Base-by-base conservation (phyloP, 2,113 vertebrate species). In the Syrmaticus mikado region DNA sequence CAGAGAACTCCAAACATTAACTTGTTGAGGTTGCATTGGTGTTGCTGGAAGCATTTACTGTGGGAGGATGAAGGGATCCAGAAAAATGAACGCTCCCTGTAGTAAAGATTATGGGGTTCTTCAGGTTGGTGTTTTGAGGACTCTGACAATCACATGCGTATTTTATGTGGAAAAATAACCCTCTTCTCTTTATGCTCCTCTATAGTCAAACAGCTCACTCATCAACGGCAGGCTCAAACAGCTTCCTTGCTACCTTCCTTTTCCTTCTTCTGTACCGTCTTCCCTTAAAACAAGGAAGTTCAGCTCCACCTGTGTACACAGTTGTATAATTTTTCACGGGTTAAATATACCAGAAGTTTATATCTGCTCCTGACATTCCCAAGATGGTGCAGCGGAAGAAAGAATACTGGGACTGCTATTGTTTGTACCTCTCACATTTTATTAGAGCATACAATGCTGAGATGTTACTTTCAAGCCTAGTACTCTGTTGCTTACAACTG, bases 1-100 rank as follows among this genome's bases (percentile, higher is more conserved):
- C 25, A 11, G 7, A 43, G 30, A 28, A 30, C 17, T 52, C 64
- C 32, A 13, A 66, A 27, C 19, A n/a, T 0, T 3, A 66, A 78
- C 11, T 3, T 58, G 30, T 8, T n/a, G 21, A 11, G 9, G 1
- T 0, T 4, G 15, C 1, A 1, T 1, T 11, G 78, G 24, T 85
- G 27, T 34, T 27, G 1, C 17, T 38, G 8, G 4, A 13, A 45
- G 10, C 30, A 30, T 36, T 62, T 64, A 4, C 18, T 24, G 3
- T 13, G 48, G 48, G 62, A 52, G 19, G 22, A 36, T 0, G 28
- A 73, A 22, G 7, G 13, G 6, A 43, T 32, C 5, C 46, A 50
- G 10, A 8, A 53, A 43, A 58, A 87, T 0, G 7, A 24, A 22
- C 27, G 21, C 24, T 61, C 8, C 61, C 13, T 32, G 0, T 4